Evolutionary conservation across 2,797 vertebrate species (phyloP).

Genomic region (Artibeus lituratus): DNA sequence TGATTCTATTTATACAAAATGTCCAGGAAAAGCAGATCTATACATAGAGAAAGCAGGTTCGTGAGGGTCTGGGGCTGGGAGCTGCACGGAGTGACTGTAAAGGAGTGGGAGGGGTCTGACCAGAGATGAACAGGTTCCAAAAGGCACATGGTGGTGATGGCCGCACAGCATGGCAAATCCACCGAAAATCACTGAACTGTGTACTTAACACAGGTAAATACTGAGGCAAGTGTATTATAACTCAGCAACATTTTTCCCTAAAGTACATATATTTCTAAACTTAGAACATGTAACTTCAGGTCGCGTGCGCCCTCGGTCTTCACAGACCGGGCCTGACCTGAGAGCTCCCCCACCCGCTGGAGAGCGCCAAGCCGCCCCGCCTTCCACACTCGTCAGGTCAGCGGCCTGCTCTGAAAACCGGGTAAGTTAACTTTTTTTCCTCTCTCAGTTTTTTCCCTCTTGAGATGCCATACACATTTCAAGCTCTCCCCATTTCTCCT

Average conservation of each 20-base stretch:
- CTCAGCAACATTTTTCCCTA: not conserved
- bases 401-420: not conserved
- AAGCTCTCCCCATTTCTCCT: not conserved
- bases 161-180: not conserved
- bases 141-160: not conserved
- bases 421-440: not conserved
- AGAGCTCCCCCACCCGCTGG: not conserved
- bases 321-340: not conserved
- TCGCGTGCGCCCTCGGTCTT: not conserved
- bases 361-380: not conserved
- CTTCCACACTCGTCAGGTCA: not conserved
- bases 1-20: not conserved
- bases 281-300: not conserved
- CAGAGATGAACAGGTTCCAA: not conserved
- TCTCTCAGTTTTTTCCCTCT: not conserved
- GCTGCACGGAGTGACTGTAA: not conserved
- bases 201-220: not conserved
- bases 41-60: not conserved
- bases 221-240: not conserved
- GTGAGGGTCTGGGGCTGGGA: not conserved
- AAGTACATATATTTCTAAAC: not conserved
- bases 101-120: not conserved
- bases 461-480: not conserved
- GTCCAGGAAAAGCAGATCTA: conserved; percentile 7
- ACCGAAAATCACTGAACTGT: not conserved